Evolutionary conservation across 1,140 invertebrate genomes (phyloP), one percentile per base, ranked within the genome.

Genomic region (Tetranychus cinnabarinus): DNA sequence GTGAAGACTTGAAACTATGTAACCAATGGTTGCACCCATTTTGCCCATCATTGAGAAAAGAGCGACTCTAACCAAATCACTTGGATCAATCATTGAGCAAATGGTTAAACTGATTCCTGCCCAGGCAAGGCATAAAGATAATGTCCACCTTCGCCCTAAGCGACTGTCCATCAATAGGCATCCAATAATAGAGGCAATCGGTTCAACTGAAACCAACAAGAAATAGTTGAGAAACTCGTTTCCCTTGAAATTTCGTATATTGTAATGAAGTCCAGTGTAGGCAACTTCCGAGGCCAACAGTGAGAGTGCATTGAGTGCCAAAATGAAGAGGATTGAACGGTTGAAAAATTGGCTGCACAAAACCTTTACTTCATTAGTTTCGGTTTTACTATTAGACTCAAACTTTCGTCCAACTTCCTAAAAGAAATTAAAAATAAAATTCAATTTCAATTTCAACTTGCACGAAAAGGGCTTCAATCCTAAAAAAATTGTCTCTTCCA

Each of bases 201-300:
- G 52, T 37, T 69, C 68, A 5, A 67, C 65, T 1, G 62, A 59
- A 10, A 65, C 64, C 66, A 82, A 77, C 64, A 78, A 74, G 60
- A 80, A 75, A 66, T 84, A 84, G 70, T 83, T 82, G 7, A 79
- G 69, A 69, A 84, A 82, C 66, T 78, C 66, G 59, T 68, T 66
- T 8, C 65, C 67, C 23, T 67, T 63, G 6, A 70, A 63, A 57
- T 70, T 70, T 0, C 67, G 64, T 1, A 63, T 62, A 56, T 70
- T 69, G 3, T 67, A 48, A 2, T 63, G 65, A 35, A 70, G 37
- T 5, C 69, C 69, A 47, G 65, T 67, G 61, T 70, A 70, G 36
- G 67, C 68, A 2, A 70, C 55, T 36, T 56, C 62, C 7, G 34
- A 37, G 34, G 55, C 55, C 15, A 56, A 35, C 12, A 35, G n/a